Evolutionary conservation across 2,113 vertebrate genomes (phyloP), one percentile per base, ranked within the genome.

Genomic region (Mus pahari): DNA sequence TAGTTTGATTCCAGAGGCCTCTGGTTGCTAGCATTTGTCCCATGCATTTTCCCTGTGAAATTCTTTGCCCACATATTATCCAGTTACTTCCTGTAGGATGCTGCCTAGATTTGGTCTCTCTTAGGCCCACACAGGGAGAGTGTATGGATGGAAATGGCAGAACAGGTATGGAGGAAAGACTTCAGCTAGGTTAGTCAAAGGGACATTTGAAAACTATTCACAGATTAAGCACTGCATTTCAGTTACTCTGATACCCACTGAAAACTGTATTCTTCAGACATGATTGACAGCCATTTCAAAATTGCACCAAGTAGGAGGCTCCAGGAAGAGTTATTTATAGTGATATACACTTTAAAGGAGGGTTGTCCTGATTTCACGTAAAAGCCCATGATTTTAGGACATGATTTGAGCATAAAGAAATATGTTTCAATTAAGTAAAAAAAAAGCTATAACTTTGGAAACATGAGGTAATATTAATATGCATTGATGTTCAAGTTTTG

Each of bases 201-300:
- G 20, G 66, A 42, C 24, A 68, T 68, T 86, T 50, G 71, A 8
- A 92, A 95, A 77, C 42, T 62, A 33, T 39, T 4, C 48, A 22
- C 33, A n/a, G 10, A 60, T 42, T 87, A 86, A 97, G 62, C 62
- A 70, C 50, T 71, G 74, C 91, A 71, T 97, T 96, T 70, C 3
- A 50, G 53, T 66, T 68, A 89, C 19, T 79, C 81, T 58, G 7
- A 84, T 91, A 81, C 45, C 39, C 8, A 39, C 75, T 22, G 48
- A 89, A 94, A 94, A 83, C 31, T 31, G 26, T 20, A 17, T 92
- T 75, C 36, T 96, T 92, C 39, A 92, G 13, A 17, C 9, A 66
- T 73, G 71, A 73, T 90, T 64, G 94, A 87, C 39, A 11, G 31
- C 19, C 58, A 14, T 82, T 97, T 96, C 68, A 74, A 96, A 93